Percentiles rank a stretch among this genome's conserved stretches.
Evolutionary conservation across 2,113 vertebrate genomes (phyloP).

Genomic region (Brienomyrus longianalis): DNA sequence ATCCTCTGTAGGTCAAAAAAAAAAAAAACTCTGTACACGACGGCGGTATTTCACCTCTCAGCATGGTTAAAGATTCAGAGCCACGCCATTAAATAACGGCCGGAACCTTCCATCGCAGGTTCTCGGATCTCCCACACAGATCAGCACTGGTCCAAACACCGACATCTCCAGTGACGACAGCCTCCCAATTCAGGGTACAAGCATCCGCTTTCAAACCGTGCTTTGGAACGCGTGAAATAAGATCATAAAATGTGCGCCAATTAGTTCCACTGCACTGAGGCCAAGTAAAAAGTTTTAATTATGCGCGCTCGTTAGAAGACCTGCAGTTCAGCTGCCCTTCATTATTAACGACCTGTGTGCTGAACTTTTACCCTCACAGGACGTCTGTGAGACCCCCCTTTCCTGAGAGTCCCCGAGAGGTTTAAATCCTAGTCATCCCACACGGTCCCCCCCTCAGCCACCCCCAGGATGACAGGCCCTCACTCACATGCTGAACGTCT

Average conservation of each 20-base stretch:
- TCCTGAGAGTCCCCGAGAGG: not conserved
- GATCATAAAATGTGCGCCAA: not conserved
- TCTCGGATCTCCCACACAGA: not conserved
- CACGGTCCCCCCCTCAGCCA: not conserved
- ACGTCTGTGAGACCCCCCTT: not conserved
- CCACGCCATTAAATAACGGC: not conserved
- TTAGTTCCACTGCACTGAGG: not conserved
- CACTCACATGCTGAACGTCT: not conserved
- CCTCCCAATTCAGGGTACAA: not conserved
- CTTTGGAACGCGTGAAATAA: not conserved
- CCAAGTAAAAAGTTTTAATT: slow-evolving; percentile 5
- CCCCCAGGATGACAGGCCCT: not conserved
- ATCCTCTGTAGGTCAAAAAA: not conserved
- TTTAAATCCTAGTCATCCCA: not conserved
- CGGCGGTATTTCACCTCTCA: not conserved
- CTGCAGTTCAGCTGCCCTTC: not conserved
- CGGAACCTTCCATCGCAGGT: not conserved
- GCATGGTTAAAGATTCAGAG: not conserved
- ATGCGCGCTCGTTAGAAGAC: not conserved
- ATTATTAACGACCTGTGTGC: not conserved
- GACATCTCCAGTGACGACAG: not conserved
- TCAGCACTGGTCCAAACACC: not conserved
- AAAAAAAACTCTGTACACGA: not conserved
- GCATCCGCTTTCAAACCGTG: not conserved
- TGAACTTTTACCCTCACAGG: not conserved